These are phyloP conservation scores for Spinibarbus caldwelli DNA, from an alignment of 2,797 vertebrate species.

Conservation along the genomic window DNA sequence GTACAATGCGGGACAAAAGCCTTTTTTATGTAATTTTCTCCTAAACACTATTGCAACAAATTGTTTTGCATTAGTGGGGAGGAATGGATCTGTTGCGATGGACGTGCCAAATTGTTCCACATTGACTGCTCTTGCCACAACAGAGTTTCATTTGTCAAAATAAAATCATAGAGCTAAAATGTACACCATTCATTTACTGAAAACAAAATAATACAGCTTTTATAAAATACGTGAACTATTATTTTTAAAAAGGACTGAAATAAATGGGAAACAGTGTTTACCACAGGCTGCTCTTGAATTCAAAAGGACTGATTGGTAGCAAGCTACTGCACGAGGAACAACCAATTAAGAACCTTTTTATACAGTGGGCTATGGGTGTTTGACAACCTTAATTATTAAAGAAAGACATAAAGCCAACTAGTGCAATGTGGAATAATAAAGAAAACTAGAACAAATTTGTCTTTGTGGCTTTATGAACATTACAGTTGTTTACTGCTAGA, in stretches of 20 bases:
- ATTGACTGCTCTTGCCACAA: background rate
- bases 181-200: background rate
- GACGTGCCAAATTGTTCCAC: background rate
- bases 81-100: background rate
- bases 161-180: background rate
- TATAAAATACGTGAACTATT: background rate
- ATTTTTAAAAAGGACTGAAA: background rate
- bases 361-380: background rate
- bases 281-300: background rate
- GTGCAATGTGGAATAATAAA: background rate
- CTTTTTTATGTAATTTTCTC: background rate
- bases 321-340: background rate
- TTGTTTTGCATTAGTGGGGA: background rate
- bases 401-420: background rate
- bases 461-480: background rate
- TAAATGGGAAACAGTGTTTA: background rate
- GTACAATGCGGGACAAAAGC: background rate
- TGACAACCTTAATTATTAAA: background rate
- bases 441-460: background rate
- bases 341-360: background rate
- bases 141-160: background rate
- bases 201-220: background rate
- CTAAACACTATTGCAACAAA: background rate
- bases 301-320: background rate
- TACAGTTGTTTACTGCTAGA: background rate